Base-by-base conservation (phyloP, 2,888 invertebrate species). In the Synergus japonicus region DNA sequence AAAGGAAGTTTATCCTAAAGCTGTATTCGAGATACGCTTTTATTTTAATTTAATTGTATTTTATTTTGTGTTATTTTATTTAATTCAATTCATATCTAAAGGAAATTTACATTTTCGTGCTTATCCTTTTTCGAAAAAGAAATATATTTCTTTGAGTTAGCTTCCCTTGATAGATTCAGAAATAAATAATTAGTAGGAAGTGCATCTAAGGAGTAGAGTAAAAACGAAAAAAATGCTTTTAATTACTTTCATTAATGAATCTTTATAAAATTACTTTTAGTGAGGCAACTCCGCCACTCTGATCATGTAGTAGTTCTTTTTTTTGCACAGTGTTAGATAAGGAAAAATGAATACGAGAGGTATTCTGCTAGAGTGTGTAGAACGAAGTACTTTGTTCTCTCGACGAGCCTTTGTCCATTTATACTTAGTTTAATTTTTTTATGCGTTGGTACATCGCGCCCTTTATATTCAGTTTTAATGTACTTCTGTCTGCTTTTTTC, bases 241-340 rank as follows among this genome's bases (percentile, higher is more conserved):
- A 73, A 73, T 73, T 73, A n/a, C 73, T 41, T 49, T 54, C 46
- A n/a, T 73, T 73, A 73, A 37, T 37, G 54, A 29, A 73, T 54
- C 54, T 54, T 54, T n/a, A 54, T 73, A n/a, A 46, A 54, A n/a
- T 9, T 66, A 66, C 54, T 15, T 37, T 54, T n/a, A 29, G 29
- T 29, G 29, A 29, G 29, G 37, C n/a, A 73, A 37, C 54, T n/a
- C 29, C 4, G 46, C 69, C 13, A 49, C 44, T 18, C 18, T 22
- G 12, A 54, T 22, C 69, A 29, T 49, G 29, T 49, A 15, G 10
- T 49, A 49, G 29, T 29, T 29, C 29, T 49, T 69, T 69, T 29
- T 69, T 44, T 13, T 29, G 46, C 15, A 15, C 29, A 8, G 9
- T 29, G 10, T 37, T 29, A 18, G 29, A 37, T 49, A 73, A 5